phyloP scores from a whole-genome alignment of 2,113 vertebrate species.

The Amazona guildingii region DNA sequence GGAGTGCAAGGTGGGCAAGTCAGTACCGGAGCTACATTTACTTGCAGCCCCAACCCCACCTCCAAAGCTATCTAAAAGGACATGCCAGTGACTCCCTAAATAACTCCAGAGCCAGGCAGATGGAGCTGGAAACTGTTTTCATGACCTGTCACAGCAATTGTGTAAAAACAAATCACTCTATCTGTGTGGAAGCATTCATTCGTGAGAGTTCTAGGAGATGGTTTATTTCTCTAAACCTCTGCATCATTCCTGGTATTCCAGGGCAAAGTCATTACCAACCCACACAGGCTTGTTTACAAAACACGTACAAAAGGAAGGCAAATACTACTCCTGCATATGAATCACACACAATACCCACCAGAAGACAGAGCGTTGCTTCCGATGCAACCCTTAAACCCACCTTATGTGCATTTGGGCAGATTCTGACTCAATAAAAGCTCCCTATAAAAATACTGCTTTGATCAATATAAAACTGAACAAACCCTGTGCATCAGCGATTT shows the following conservation, averaged over 20 bases:
- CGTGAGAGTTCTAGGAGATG: not conserved
- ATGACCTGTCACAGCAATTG: not conserved
- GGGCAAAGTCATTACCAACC: not conserved
- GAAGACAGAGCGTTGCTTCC: rapidly evolving
- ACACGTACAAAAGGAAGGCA: rapidly evolving
- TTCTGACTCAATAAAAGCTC: not conserved
- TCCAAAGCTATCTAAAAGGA: not conserved
- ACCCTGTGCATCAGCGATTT: not conserved
- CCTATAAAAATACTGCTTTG: not conserved
- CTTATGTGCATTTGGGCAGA: not conserved
- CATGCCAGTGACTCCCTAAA: not conserved
- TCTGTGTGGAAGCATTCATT: not conserved
- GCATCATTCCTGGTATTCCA: not conserved
- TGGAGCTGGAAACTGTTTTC: not conserved
- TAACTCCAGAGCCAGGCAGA: not conserved
- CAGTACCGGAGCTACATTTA: not conserved
- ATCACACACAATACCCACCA: not conserved
- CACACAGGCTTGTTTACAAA: not conserved
- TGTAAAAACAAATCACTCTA: not conserved
- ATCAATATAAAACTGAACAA: not conserved
- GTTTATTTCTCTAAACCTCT: not conserved
- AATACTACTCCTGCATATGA: rapidly evolving
- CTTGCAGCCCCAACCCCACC: not conserved
- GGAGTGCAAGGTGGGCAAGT: rapidly evolving
- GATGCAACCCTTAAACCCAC: not conserved